phyloP scores from a whole-genome alignment of 2,113 vertebrate genomes.

The Alligator mississippiensis region DNA sequence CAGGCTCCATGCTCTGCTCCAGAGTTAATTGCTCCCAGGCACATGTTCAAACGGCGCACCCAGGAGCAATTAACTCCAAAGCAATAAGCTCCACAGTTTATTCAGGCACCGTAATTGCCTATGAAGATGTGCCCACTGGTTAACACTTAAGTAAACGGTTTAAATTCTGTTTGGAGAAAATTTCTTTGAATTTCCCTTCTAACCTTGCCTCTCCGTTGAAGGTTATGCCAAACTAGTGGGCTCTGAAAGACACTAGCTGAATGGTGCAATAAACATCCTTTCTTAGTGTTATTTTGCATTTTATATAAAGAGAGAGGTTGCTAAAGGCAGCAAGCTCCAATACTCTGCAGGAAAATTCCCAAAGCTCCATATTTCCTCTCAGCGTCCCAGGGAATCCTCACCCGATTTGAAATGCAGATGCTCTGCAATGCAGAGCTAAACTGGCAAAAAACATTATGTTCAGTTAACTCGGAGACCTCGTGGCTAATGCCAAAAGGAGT shows the following conservation, averaged over 20 bases:
- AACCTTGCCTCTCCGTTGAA: neutral
- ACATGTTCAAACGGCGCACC: too few species aligned
- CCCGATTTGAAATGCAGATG: slow-evolving; percentile 28
- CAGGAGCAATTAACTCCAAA: too few species aligned
- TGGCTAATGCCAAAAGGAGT: neutral
- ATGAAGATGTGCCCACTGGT: neutral
- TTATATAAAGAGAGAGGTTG: neutral
- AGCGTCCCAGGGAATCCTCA: slow-evolving; percentile 25
- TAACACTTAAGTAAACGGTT: neutral
- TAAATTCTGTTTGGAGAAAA: neutral
- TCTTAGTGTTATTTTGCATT: neutral
- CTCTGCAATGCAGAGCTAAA: slow-evolving; percentile 44
- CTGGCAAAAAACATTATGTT: slow-evolving; percentile 21
- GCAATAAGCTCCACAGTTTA: too few species aligned
- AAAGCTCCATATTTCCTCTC: neutral
- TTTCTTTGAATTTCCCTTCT: neutral
- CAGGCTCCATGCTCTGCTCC: too few species aligned
- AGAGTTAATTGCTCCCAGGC: too few species aligned
- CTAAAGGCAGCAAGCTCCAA: slow-evolving; percentile 7
- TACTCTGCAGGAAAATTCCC: neutral
- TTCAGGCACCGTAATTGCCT: too few species aligned
- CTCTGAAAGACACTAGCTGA: neutral
- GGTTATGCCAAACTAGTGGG: neutral
- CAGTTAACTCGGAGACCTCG: neutral
- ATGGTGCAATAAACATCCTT: neutral